These are phyloP conservation scores for Hucho hucho DNA, from an alignment of 2,113 vertebrate genomes.

Conservation along the genomic window DNA sequence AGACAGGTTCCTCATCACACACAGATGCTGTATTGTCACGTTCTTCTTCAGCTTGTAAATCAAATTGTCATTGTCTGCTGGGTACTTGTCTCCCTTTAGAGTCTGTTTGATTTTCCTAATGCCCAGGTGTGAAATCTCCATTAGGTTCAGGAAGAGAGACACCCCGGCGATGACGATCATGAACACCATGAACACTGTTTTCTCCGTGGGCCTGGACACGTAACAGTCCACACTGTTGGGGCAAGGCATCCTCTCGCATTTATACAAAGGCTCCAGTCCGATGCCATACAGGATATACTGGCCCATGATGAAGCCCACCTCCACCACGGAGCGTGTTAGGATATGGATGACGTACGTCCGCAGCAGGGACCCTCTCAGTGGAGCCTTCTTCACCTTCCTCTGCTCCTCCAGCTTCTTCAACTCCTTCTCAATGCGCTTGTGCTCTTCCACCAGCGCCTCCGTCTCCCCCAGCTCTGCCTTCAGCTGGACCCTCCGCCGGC, in stretches of 20 bases:
- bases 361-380: conserved; percentile 87
- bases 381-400: conserved; percentile 86
- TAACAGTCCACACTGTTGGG: conserved; percentile 94
- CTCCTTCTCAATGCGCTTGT: conserved; percentile 81
- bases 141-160: conserved; percentile 87
- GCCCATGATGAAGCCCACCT: conserved; percentile 90
- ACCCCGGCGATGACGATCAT: conserved; percentile 88
- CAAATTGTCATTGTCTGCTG: conserved; percentile 68
- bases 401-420: conserved; percentile 86
- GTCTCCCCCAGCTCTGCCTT: conserved; percentile 80
- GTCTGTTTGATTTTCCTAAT: conserved; percentile 82
- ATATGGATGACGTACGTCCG: conserved; percentile 91
- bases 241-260: conserved; percentile 85
- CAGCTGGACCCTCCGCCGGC: conserved; percentile 77
- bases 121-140: conserved; percentile 90
- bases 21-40: conserved; percentile 65
- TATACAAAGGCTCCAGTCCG: conserved; percentile 85
- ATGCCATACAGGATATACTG: conserved; percentile 90
- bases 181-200: conserved; percentile 95
- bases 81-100: conserved; percentile 63
- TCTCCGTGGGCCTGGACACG: conserved; percentile 93
- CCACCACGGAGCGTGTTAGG: conserved; percentile 86
- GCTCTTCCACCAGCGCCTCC: conserved; percentile 76
- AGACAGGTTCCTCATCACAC: conserved; percentile 63
- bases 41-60: conserved; percentile 74